Base-by-base conservation (phyloP, 2,797 vertebrate species). In the Tamandua tetradactyla region DNA sequence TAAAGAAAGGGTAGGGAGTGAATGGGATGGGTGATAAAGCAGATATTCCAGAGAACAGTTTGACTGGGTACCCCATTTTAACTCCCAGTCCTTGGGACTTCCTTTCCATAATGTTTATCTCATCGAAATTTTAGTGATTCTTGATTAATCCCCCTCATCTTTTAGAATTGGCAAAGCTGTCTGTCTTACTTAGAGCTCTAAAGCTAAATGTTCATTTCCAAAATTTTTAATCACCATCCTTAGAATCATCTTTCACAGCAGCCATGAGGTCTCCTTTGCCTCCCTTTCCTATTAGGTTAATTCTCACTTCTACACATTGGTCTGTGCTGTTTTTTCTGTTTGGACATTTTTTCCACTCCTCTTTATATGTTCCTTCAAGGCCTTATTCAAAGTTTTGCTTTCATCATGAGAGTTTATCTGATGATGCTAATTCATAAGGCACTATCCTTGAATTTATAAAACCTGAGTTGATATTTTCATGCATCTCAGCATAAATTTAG, bases 211-310 rank as follows among this genome's bases (percentile, higher is more conserved):
- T 52, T 89, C 10, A 25, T 89, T 64, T 76, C 13, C 7, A 81
- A 49, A 55, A 75, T 22, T 25, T 61, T 32, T 32, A 55, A 20
- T 81, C 32, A 15, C 1, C 12, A 64, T 57, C 6, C 23, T 72
- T 23, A 62, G 17, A 76, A 32, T 5, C 11, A 1, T 7, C 2
- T 59, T 87, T 76, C 8, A n/a, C 0, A 1, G 4, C 1, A 27
- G 22, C 35, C 12, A 10, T 0, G 0, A 35, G 13, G 5, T 30
- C 8, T 76, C 20, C 7, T 49, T 3, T 20, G 3, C 2, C 5
- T 40, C 1, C 17, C 5, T 66, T 68, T 55, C 49, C 32, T 49
- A 2, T 6, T 30, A 9, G 47, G 9, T 15, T 61, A 40, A 30
- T 42, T 37, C 17, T 2, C 12, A 30, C 30, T 49, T 37, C 35